Conservation (phyloP, 2,797 vertebrate species). For the Danio jaintianensis region DNA sequence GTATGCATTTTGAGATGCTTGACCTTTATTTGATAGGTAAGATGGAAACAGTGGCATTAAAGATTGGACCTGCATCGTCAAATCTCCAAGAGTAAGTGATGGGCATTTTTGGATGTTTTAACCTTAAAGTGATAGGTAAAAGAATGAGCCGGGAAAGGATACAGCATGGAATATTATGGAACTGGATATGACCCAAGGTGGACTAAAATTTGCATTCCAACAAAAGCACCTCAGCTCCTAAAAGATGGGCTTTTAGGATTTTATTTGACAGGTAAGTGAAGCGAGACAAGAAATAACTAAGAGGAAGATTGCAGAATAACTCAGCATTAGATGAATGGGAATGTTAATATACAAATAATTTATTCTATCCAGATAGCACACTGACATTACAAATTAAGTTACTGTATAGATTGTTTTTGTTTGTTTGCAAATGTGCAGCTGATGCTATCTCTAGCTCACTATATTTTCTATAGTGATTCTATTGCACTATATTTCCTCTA, state of each 20-base stretch:
- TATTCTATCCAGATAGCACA: neutral
- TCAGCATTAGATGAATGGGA: neutral
- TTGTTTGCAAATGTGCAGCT: neutral
- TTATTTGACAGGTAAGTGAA: slow-evolving; percentile 6
- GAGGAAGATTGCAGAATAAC: neutral
- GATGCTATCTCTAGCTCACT: neutral
- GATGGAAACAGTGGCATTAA: neutral
- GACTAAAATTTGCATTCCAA: neutral
- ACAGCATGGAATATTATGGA: neutral
- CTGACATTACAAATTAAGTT: neutral
- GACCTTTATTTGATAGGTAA: neutral
- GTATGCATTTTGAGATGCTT: neutral
- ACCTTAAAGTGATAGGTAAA: no score
- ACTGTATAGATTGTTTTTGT: neutral
- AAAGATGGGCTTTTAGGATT: neutral
- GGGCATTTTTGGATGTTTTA: no score
- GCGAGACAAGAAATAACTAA: neutral
- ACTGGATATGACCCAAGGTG: neutral
- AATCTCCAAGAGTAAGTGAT: no score
- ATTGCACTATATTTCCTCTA: neutral
- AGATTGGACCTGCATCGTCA: no score
- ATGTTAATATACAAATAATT: slow-evolving; percentile 1
- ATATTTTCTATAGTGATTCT: no score
- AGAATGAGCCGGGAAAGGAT: no score
- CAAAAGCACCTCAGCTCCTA: neutral